phyloP scores from a whole-genome alignment of 2,797 vertebrate genomes.

The Onychomys arenicola region DNA sequence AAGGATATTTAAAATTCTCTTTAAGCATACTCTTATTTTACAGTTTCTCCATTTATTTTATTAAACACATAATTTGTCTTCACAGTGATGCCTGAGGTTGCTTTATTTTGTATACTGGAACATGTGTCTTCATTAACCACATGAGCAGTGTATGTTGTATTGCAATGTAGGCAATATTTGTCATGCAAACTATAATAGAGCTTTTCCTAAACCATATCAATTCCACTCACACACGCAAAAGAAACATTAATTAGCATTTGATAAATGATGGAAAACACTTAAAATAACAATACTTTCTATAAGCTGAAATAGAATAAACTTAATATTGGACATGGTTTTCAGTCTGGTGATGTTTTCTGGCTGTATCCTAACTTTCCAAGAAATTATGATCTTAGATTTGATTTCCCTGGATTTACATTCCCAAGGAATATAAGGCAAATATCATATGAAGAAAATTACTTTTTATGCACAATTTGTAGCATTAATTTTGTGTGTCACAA shows the following conservation, averaged over 20 bases:
- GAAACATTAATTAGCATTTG: background rate
- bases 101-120: conserved; percentile 47
- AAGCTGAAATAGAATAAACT: background rate
- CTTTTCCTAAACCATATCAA: conserved; percentile 31
- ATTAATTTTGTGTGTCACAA: background rate
- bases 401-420: background rate
- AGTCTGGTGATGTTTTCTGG: background rate
- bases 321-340: background rate
- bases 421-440: background rate
- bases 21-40: conserved; percentile 61
- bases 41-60: background rate
- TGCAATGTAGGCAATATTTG: background rate
- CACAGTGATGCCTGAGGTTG: background rate
- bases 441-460: background rate
- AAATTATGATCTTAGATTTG: background rate
- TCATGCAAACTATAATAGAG: conserved; percentile 23
- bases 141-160: background rate
- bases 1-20: conserved; percentile 65
- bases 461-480: background rate
- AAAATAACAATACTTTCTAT: conserved; percentile 42
- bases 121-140: conserved; percentile 36
- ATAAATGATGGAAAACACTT: background rate
- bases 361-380: background rate
- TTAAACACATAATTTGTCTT: conserved; percentile 61
- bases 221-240: background rate